phyloP scores from a whole-genome alignment of 2,888 invertebrate genomes.

The Melanargia galathea region DNA sequence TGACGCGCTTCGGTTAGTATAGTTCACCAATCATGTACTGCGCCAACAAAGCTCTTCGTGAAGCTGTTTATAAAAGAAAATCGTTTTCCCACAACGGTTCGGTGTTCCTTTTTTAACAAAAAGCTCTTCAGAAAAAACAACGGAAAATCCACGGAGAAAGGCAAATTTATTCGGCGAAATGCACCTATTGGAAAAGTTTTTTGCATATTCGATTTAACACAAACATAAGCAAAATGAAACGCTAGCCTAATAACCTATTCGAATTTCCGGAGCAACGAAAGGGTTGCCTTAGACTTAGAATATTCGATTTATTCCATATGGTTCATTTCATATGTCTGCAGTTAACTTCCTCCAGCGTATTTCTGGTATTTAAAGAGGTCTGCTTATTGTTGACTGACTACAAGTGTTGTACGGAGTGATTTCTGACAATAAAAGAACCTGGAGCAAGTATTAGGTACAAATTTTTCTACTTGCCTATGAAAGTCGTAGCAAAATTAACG shows the following conservation, averaged over 20 bases:
- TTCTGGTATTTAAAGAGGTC: not conserved
- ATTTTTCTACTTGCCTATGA: too few relatives aligned
- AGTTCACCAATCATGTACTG: constrained; percentile 50
- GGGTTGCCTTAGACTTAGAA: not conserved
- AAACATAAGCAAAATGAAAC: not conserved
- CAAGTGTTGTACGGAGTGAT: too few relatives aligned
- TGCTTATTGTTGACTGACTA: too few relatives aligned
- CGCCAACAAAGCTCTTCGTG: not conserved
- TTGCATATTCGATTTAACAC: constrained; percentile 17
- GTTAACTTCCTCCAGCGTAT: not conserved
- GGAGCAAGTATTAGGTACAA: too few relatives aligned
- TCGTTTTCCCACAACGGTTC: constrained; percentile 1
- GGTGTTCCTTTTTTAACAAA: not conserved
- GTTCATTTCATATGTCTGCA: not conserved
- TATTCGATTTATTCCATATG: not conserved
- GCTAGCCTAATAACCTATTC: constrained; percentile 9
- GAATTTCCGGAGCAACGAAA: not conserved
- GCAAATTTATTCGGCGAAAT: constrained; percentile 2
- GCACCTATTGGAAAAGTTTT: constrained; percentile 13
- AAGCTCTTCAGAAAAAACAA: constrained; percentile 6
- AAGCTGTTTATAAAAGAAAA: constrained; percentile 11
- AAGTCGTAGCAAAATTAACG: too few relatives aligned
- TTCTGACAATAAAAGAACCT: too few relatives aligned
- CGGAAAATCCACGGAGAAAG: constrained; percentile 15
- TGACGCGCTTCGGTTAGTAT: constrained; percentile 59